Evolutionary conservation across 1,140 invertebrate species (phyloP).

Genomic region (Heliconius nattereri): DNA sequence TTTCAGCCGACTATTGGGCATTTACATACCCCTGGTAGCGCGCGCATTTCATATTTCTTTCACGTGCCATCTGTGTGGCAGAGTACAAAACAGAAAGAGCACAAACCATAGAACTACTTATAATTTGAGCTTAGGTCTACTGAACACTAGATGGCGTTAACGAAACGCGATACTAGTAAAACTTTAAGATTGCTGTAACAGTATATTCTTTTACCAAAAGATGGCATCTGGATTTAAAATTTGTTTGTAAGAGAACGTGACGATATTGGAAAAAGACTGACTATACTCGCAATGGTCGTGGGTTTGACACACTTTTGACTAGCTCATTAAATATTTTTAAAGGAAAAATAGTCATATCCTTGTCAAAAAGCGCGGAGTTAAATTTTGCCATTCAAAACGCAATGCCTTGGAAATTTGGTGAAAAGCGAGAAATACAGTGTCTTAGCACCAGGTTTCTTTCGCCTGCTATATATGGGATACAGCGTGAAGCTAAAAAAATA

Average conservation of each 20-base stretch:
- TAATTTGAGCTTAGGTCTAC: background rate
- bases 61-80: slow-evolving; percentile 47
- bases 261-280: no score
- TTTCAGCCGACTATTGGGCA: slow-evolving; percentile 31
- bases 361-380: no score
- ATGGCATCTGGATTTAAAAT: background rate
- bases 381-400: no score
- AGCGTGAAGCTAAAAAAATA: no score
- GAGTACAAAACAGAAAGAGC: background rate
- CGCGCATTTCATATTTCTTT: slow-evolving; percentile 19
- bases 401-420: no score
- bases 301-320: no score
- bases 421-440: no score
- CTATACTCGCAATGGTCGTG: no score
- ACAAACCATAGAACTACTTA: background rate
- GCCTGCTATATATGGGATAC: no score
- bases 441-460: no score
- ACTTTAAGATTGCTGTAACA: background rate
- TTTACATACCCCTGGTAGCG: slow-evolving; percentile 36
- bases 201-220: background rate
- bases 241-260: background rate
- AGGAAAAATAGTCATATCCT: no score
- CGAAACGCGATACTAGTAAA: background rate
- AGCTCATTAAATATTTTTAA: no score
- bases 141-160: background rate